phyloP scores from a whole-genome alignment of 2,797 vertebrate genomes.

The Sebastes miniatus region DNA sequence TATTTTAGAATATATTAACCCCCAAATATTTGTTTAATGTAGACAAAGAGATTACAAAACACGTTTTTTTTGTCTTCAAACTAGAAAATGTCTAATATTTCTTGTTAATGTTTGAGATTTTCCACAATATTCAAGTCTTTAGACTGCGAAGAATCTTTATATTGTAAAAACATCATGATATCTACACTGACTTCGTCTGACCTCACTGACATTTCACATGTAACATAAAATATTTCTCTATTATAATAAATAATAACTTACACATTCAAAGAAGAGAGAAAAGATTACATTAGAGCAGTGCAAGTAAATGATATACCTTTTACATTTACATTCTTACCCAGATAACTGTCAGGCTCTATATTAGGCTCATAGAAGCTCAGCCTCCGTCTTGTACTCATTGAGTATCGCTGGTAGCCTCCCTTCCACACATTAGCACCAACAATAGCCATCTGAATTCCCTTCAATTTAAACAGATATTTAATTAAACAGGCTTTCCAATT shows the following conservation, averaged over 20 bases:
- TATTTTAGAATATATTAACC: neutral
- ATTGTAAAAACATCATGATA: neutral
- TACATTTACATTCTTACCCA: constrained; percentile 61
- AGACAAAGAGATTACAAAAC: neutral
- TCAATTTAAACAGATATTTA: neutral
- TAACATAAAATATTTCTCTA: neutral
- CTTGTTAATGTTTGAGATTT: neutral
- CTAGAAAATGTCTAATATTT: neutral
- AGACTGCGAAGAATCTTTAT: neutral
- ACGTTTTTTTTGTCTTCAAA: neutral
- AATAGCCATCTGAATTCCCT: constrained; percentile 51
- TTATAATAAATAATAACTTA: neutral
- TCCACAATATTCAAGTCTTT: neutral
- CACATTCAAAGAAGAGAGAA: neutral
- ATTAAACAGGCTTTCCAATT: neutral
- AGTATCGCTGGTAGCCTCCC: constrained; percentile 66
- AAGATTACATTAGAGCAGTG: neutral
- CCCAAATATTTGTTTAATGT: neutral
- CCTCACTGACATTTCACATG: neutral
- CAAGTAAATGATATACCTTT: neutral
- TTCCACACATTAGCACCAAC: constrained; percentile 79
- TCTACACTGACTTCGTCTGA: neutral
- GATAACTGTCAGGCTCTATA: constrained; percentile 70
- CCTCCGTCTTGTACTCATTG: fast-evolving
- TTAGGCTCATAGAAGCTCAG: neutral